Conservation (phyloP, 2,113 vertebrate genomes). For the Miniopterus natalensis region DNA sequence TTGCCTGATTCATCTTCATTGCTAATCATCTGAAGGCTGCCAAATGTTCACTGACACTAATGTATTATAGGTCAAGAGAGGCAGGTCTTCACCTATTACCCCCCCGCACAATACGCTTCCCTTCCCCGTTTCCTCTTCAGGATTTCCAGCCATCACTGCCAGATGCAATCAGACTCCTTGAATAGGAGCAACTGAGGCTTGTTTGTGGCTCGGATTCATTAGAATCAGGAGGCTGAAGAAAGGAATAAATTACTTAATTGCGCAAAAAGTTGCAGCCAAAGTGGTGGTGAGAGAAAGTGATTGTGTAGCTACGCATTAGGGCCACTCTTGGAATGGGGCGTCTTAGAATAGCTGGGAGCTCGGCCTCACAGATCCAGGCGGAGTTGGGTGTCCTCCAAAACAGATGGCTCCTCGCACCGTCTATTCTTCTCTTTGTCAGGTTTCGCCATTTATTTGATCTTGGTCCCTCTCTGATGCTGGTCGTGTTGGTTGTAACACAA, state of each 20-base stretch:
- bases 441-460: slow-evolving; percentile 96
- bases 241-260: slow-evolving; percentile 99
- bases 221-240: slow-evolving; percentile 99
- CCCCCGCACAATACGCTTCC: slow-evolving; percentile 97
- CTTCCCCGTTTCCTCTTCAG: slow-evolving; percentile 96
- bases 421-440: slow-evolving; percentile 99
- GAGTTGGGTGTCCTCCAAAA: slow-evolving; percentile 99
- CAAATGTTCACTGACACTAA: slow-evolving; percentile 98
- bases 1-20: slow-evolving; percentile 95
- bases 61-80: slow-evolving; percentile 98
- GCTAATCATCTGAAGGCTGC: slow-evolving; percentile 94
- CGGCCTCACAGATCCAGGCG: slow-evolving; percentile 94
- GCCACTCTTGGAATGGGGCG: slow-evolving; percentile 98
- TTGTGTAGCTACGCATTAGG: slow-evolving; percentile 94
- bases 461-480: slow-evolving; percentile 93
- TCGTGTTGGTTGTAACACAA: slow-evolving; percentile 91
- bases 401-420: slow-evolving; percentile 99
- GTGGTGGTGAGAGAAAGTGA: slow-evolving; percentile 93
- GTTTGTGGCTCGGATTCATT: slow-evolving; percentile 99
- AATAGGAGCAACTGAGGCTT: slow-evolving; percentile 99
- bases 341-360: slow-evolving; percentile 99
- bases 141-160: slow-evolving; percentile 99
- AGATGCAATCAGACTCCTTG: slow-evolving; percentile 99
- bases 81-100: slow-evolving; percentile 96
- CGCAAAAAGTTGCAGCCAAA: slow-evolving; percentile 98